Base-by-base conservation (phyloP, 1,140 invertebrate species). In the Pantala flavescens region DNA sequence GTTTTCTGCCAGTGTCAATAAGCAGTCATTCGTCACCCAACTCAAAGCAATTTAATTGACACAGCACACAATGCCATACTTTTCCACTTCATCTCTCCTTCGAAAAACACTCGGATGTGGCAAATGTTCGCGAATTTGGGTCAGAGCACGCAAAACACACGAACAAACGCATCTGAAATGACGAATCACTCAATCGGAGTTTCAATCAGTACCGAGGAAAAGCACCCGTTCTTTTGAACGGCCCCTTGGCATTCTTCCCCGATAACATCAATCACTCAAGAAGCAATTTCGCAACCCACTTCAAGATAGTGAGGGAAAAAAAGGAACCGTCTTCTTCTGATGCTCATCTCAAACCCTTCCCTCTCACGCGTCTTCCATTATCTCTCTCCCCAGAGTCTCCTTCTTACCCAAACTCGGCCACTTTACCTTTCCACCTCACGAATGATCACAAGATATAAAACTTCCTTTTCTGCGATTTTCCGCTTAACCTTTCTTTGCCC, bases 191-290 rank as follows among this genome's bases (percentile, higher is more conserved):
- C 49, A 63, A 63, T 63, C 49, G 49, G 12, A 63, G 49, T 63
- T 63, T 63, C 49, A 63, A 63, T 63, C 49, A 63, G 49, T 16
- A 63, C 49, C 3, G 12, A 16, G 12, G n/a, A 63, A 63, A 63
- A 63, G 49, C 49, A 63, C 49, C 49, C 49, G 14, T 63, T 21
- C 49, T 63, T 63, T 63, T 19, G 49, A 63, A 21, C 14, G 49
- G 49, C 14, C 49, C 28, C 49, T 19, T 21, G 49, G 49, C 49
- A 63, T 63, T 21, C 49, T 63, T 12, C 49, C n/a, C 49, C 49
- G 49, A 63, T 63, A 63, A 21, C 49, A 63, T 63, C 49, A 63
- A 63, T 63, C 49, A 63, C 49, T 63, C 49, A 63, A 63, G 49
- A 63, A 63, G 49, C 49, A 63, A 63, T 63, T 63, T 63, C 49